Percentiles rank a stretch among this genome's conserved stretches.
Conservation (phyloP, 2,888 invertebrate genomes). For the Plebejus anna region DNA sequence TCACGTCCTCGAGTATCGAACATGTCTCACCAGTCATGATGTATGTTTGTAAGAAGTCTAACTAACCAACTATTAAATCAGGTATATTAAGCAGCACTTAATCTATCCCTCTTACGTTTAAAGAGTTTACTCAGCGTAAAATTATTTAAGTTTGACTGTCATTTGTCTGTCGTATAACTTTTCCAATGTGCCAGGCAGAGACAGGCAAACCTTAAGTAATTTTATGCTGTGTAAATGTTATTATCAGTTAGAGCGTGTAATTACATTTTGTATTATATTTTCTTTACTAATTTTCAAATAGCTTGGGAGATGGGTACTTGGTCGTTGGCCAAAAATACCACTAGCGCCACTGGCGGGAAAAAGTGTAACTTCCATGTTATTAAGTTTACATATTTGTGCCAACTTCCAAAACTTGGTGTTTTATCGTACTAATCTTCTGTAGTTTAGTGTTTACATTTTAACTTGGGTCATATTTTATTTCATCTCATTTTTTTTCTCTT, state of each 20-base stretch:
- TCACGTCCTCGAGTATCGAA: no score
- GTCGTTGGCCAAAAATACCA: constrained; percentile 4
- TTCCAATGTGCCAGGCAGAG: no score
- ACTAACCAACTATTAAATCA: neutral
- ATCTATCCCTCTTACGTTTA: no score
- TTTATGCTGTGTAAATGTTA: no score
- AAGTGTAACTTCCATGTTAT: neutral
- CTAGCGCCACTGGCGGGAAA: neutral
- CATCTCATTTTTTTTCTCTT: constrained; percentile 53
- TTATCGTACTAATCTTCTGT: neutral
- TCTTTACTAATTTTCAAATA: neutral
- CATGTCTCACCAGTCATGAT: no score
- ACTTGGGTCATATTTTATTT: constrained; percentile 38
- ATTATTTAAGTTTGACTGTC: no score
- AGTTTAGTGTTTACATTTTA: constrained; percentile 30
- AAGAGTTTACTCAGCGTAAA: no score
- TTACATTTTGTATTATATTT: no score
- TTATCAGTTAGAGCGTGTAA: no score
- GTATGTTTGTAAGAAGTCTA: no score
- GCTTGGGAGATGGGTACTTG: constrained; percentile 15
- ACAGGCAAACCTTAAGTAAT: no score
- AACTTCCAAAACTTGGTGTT: constrained; percentile 1
- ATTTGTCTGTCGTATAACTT: no score
- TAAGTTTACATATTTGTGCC: neutral
- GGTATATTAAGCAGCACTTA: neutral